Conservation (phyloP, 2,113 vertebrate genomes). For the Rostratula benghalensis region DNA sequence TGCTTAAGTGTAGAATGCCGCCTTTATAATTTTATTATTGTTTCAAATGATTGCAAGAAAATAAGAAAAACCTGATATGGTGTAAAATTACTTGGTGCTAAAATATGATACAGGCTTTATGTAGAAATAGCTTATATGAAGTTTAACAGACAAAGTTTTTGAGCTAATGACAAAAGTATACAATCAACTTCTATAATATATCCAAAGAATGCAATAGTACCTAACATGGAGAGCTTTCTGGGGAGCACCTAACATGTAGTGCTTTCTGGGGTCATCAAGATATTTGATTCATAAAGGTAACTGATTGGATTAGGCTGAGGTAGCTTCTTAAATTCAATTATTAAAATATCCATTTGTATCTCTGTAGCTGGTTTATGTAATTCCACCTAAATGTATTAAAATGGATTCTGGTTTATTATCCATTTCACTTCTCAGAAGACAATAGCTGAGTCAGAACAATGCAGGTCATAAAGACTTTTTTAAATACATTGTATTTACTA, state of each 20-base stretch:
- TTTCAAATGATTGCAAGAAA: not conserved
- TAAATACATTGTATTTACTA: not conserved
- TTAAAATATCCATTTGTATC: not conserved
- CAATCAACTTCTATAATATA: not conserved
- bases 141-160: not conserved
- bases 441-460: not conserved
- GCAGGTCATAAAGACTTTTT: not conserved
- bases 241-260: too few relatives aligned
- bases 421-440: not conserved
- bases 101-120: not conserved
- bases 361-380: not conserved
- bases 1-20: not conserved
- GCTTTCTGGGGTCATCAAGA: not conserved
- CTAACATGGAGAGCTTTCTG: not conserved
- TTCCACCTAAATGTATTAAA: not conserved
- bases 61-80: not conserved
- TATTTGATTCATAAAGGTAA: not conserved
- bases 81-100: not conserved
- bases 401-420: not conserved
- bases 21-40: not conserved
- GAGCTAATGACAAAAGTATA: not conserved
- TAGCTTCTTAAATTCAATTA: not conserved
- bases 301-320: not conserved
- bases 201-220: not conserved
- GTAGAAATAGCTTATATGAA: not conserved